Evolutionary conservation across 2,797 vertebrate species (phyloP).

Genomic region (Notoglanidium macrostoma): DNA sequence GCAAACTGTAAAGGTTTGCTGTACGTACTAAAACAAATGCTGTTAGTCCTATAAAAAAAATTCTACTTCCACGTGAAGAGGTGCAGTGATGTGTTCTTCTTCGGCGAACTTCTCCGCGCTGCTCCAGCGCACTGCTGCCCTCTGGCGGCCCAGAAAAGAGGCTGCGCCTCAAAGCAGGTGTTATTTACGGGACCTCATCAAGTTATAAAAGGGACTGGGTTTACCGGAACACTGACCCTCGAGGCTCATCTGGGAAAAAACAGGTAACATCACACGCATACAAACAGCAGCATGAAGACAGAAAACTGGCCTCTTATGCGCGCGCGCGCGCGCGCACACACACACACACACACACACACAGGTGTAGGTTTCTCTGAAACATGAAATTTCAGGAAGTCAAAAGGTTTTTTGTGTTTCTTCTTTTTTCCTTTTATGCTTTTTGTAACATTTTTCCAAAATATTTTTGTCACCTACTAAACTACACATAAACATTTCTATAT

Average conservation of each 20-base stretch:
- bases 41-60: background rate
- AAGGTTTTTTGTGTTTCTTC: background rate
- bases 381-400: background rate
- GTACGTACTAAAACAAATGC: slow-evolving; percentile 9
- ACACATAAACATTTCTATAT: background rate
- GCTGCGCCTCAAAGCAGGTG: background rate
- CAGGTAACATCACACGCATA: background rate
- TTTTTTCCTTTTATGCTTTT: background rate
- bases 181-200: background rate
- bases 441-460: background rate
- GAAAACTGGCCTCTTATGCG: background rate
- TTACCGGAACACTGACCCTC: background rate
- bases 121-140: background rate
- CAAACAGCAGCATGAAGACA: background rate
- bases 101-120: background rate
- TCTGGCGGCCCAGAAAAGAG: background rate
- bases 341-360: background rate
- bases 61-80: slow-evolving; percentile 13
- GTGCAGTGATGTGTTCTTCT: background rate
- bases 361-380: background rate
- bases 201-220: background rate
- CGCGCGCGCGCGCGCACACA: background rate
- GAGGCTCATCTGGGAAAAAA: background rate
- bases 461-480: background rate
- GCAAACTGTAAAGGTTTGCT: background rate